Base-by-base conservation (phyloP, 1,140 invertebrate genomes). In the Ladona fulva region DNA sequence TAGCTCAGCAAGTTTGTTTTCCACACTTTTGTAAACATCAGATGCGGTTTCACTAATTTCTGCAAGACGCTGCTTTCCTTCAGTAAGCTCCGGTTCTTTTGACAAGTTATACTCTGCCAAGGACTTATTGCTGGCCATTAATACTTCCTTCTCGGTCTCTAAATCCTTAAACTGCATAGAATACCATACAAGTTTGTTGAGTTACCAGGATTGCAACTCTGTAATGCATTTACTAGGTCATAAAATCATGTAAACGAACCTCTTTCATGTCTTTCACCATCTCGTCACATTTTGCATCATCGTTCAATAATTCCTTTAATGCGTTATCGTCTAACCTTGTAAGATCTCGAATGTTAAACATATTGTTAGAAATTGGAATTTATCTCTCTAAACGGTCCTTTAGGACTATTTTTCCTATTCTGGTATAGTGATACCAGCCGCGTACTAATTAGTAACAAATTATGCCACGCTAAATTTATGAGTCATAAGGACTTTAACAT, bases 81-180 rank as follows among this genome's bases (percentile, higher is more conserved):
- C 90, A 73, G 91, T 88, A n/a, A 97, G 85, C 82, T 91, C 88
- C 44, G 94, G 93, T 85, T 97, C 93, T 82, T 91, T 91, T 19
- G 90, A 88, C 24, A 98, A 87, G 84, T 97, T 98, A 80, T 89
- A 92, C 84, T 97, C 95, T 1, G 95, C 95, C 76, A 95, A 84
- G 37, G 91, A 93, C 83, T 93, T 92, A 83, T 96, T 97, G 80
- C 91, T 92, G 1, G 92, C 93, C 82, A 97, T 90, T 74, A 96
- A 85, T 84, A 92, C 91, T 83, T 96, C 93, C 81, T 95, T 95
- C 81, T 97, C 94, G 14, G 89, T 87, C 82, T 93, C 92, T 80
- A 94, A 87, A 78, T 92, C 89, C 83, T 94, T 92, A 0, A 95
- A 88, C 91, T 95, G 82, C 44, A 86, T 86, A 82, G 81, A 79